These are phyloP conservation scores for Trematocara zebra DNA, from an alignment of 2,113 vertebrate genomes.

Conservation along the genomic window DNA sequence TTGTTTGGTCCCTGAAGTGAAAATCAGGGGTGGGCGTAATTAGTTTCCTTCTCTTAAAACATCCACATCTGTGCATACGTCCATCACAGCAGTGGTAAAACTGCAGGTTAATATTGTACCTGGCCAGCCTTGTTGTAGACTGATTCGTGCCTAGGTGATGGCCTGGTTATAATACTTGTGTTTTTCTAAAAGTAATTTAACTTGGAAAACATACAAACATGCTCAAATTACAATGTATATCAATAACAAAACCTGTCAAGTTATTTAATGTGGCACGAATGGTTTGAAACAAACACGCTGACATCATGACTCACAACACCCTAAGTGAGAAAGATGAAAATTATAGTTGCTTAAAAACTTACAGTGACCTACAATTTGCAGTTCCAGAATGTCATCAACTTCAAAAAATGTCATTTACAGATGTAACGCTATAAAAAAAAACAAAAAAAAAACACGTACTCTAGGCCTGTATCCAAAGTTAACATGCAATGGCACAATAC, in stretches of 20 bases:
- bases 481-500: background rate
- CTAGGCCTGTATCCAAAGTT: background rate
- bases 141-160: background rate
- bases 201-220: background rate
- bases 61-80: background rate
- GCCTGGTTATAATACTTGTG: background rate
- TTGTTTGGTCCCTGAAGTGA: conserved; percentile 25
- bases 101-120: background rate
- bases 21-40: background rate
- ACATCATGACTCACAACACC: background rate
- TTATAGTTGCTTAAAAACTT: background rate
- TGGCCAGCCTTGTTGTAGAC: background rate
- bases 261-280: background rate
- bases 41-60: background rate
- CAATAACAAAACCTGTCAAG: background rate
- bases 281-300: background rate
- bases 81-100: background rate
- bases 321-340: background rate
- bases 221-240: background rate
- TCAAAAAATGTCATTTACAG: conserved; percentile 14
- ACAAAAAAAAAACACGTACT: background rate
- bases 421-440: background rate
- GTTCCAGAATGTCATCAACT: background rate
- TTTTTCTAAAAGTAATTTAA: background rate
- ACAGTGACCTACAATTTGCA: background rate